Conservation (phyloP, 2,113 vertebrate species). For the Alexandromys fortis region DNA sequence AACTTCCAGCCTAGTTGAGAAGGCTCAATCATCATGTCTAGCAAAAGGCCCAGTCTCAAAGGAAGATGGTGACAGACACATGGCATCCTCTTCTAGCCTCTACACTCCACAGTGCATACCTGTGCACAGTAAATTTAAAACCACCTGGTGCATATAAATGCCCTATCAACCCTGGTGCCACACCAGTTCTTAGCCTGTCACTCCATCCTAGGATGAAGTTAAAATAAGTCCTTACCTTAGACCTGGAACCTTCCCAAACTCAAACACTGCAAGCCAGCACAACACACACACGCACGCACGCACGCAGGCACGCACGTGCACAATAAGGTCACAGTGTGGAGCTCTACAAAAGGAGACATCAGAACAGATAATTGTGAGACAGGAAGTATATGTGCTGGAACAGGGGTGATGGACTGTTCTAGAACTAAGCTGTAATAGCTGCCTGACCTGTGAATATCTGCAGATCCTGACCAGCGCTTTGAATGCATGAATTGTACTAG, state of each 20-base stretch:
- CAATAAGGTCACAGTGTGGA: neutral
- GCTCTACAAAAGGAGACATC: neutral
- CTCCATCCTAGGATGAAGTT: neutral
- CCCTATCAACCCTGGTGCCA: no score
- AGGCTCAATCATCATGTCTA: neutral
- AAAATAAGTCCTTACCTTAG: neutral
- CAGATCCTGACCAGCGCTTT: neutral
- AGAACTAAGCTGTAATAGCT: neutral
- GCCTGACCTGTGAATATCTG: neutral
- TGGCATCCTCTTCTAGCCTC: neutral
- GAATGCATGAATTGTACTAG: neutral
- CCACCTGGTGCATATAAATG: neutral
- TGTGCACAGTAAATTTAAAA: neutral
- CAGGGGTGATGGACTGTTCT: neutral
- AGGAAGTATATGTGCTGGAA: neutral
- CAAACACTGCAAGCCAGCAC: neutral
- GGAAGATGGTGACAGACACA: neutral
- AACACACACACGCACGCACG: neutral
- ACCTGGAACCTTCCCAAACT: neutral
- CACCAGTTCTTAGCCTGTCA: neutral
- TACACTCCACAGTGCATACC: neutral
- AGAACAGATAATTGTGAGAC: neutral
- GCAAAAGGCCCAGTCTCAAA: neutral
- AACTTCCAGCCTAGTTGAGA: neutral
- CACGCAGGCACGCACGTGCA: fast-evolving